Evolutionary conservation across 2,113 vertebrate species (phyloP).

Genomic region (Capreolus pygargus): DNA sequence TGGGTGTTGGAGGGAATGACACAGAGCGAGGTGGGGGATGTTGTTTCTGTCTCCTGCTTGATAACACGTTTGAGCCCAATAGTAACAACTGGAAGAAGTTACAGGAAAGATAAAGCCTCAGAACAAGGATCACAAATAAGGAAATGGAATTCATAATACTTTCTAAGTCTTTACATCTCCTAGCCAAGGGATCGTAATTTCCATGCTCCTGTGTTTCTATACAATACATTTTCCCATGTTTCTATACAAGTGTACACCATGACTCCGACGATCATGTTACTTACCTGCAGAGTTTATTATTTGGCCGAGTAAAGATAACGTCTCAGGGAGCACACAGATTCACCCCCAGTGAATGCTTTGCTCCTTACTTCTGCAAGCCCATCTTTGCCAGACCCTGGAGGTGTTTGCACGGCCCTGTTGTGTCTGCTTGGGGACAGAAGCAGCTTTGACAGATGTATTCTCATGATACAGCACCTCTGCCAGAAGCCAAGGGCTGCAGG

Average conservation of each 20-base stretch:
- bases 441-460: background rate
- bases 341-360: background rate
- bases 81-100: background rate
- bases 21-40: background rate
- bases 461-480: background rate
- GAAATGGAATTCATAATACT: background rate
- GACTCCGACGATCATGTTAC: background rate
- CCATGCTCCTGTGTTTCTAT: background rate
- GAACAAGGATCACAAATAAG: background rate
- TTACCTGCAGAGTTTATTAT: background rate
- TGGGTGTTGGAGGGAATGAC: fast-evolving
- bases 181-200: background rate
- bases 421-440: background rate
- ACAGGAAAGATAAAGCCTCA: background rate
- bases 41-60: background rate
- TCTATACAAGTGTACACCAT: background rate
- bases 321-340: background rate
- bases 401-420: background rate
- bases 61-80: background rate
- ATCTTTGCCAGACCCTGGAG: background rate
- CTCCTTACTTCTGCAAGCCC: background rate
- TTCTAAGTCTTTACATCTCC: background rate
- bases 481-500: background rate
- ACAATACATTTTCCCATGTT: background rate
- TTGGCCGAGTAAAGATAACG: background rate